Evolutionary conservation across 2,113 vertebrate genomes (phyloP).

Genomic region (Pachyramphus minor): DNA sequence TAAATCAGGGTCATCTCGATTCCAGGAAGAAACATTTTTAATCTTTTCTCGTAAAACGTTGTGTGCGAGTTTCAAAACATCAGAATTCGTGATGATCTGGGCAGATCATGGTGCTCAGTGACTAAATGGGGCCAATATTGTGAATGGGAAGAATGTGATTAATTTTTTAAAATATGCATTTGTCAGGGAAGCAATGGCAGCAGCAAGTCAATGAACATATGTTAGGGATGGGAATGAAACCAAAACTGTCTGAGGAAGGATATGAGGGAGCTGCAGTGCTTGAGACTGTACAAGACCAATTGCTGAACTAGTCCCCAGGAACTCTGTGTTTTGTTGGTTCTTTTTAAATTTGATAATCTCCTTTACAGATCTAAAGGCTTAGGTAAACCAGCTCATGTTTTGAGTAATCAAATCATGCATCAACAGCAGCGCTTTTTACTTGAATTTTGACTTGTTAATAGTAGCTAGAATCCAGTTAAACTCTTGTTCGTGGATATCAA

Average conservation of each 20-base stretch:
- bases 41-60: background rate
- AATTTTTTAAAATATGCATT: background rate
- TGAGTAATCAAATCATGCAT: background rate
- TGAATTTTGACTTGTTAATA: background rate
- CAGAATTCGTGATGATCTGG: background rate
- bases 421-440: background rate
- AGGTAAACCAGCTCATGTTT: background rate
- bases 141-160: background rate
- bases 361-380: background rate
- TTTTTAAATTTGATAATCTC: background rate
- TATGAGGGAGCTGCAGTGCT: background rate
- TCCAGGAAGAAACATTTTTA: background rate
- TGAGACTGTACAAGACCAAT: background rate
- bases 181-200: background rate
- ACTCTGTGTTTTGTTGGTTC: background rate
- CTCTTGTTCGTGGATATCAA: background rate
- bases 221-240: constrained; percentile 18
- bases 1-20: background rate
- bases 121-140: background rate
- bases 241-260: background rate
- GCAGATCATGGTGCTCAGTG: rapidly evolving
- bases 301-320: background rate
- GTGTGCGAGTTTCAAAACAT: rapidly evolving
- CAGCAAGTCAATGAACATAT: constrained; percentile 16
- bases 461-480: background rate